Conservation (phyloP, 2,888 invertebrate species). For the Eledone cirrhosa region DNA sequence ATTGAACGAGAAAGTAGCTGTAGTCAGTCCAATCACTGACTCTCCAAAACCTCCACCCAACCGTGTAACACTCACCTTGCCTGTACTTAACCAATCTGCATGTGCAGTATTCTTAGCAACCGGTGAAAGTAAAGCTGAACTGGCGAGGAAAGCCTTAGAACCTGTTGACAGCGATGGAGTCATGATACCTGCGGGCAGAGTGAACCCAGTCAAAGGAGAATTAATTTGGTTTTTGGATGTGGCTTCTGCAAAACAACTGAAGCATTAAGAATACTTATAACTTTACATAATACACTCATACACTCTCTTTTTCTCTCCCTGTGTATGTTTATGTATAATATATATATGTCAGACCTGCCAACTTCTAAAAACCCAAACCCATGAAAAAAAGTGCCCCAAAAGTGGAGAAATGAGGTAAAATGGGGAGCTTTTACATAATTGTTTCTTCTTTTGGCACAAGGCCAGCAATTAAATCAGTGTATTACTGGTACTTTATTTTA, state of each 20-base stretch:
- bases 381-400: too few relatives aligned
- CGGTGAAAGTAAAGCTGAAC: slow-evolving; percentile 83
- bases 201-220: slow-evolving; percentile 77
- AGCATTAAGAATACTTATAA: slow-evolving; percentile 21
- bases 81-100: slow-evolving; percentile 86
- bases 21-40: slow-evolving; percentile 86
- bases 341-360: too few relatives aligned
- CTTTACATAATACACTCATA: not conserved
- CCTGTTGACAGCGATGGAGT: slow-evolving; percentile 80
- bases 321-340: not conserved
- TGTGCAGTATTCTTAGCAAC: slow-evolving; percentile 85
- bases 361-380: too few relatives aligned
- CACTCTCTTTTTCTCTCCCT: slow-evolving; percentile 2
- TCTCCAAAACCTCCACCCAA: slow-evolving; percentile 95
- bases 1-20: slow-evolving; percentile 66
- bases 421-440: too few relatives aligned
- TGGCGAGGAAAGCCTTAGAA: slow-evolving; percentile 72
- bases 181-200: slow-evolving; percentile 78
- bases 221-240: slow-evolving; percentile 73
- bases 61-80: slow-evolving; percentile 90
- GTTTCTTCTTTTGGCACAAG: too few relatives aligned
- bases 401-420: too few relatives aligned
- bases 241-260: slow-evolving; percentile 62
- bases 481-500: too few relatives aligned
- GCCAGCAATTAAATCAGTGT: too few relatives aligned